phyloP scores from a whole-genome alignment of 1,140 invertebrate species.

The Lasioglossum baleicum region DNA sequence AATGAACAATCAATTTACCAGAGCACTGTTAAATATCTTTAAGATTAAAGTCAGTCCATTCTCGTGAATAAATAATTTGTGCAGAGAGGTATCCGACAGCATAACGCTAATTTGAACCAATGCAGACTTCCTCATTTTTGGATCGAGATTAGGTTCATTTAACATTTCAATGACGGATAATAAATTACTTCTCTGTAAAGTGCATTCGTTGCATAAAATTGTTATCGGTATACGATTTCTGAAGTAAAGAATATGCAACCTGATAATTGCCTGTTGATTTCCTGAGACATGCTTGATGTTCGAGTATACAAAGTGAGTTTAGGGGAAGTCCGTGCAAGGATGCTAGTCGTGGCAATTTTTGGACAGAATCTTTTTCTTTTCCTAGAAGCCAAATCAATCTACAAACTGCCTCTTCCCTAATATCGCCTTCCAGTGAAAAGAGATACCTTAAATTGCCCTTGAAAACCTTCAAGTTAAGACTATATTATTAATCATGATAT shows the following conservation, averaged over 20 bases:
- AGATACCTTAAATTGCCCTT: slow-evolving; percentile 80
- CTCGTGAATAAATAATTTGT: slow-evolving; percentile 79
- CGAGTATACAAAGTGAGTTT: slow-evolving; percentile 74
- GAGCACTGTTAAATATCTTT: slow-evolving; percentile 70
- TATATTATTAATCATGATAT: neutral
- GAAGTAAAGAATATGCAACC: slow-evolving; percentile 52
- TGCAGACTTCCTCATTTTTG: slow-evolving; percentile 81
- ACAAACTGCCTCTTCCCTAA: slow-evolving; percentile 79
- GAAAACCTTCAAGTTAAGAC: slow-evolving; percentile 68
- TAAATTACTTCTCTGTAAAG: slow-evolving; percentile 67
- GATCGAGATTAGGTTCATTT: slow-evolving; percentile 77
- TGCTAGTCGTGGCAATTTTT: slow-evolving; percentile 77
- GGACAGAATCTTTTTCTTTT: slow-evolving; percentile 72
- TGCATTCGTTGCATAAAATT: neutral
- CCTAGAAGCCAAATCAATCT: slow-evolving; percentile 79
- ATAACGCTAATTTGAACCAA: slow-evolving; percentile 82
- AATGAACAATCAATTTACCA: slow-evolving; percentile 59
- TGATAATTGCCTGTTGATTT: slow-evolving; percentile 70
- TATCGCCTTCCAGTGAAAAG: slow-evolving; percentile 71
- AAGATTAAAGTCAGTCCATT: slow-evolving; percentile 77
- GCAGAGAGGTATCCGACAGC: slow-evolving; percentile 80
- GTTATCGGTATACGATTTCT: neutral
- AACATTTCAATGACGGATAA: slow-evolving; percentile 72
- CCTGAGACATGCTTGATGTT: slow-evolving; percentile 61
- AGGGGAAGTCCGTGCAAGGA: slow-evolving; percentile 77